Conservation (phyloP, 2,888 invertebrate species). For the Cheilosia pagana region DNA sequence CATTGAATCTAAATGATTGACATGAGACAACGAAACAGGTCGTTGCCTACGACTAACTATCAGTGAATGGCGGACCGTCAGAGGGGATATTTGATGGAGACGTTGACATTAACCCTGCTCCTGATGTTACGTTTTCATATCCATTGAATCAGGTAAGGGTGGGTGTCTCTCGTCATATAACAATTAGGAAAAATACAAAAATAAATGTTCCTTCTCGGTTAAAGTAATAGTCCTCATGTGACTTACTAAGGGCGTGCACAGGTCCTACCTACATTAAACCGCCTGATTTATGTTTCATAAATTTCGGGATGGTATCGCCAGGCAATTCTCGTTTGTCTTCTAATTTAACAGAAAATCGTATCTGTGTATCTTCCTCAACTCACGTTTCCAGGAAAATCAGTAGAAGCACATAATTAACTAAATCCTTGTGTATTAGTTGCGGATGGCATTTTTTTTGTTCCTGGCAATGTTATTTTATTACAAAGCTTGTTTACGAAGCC, state of each 20-base stretch:
- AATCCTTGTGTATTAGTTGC: conserved; percentile 13
- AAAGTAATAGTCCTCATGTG: not conserved
- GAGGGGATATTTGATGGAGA: not conserved
- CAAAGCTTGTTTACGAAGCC: not conserved
- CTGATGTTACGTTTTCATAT: not conserved
- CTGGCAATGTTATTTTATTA: conserved; percentile 23
- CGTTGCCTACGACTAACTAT: conserved; percentile 5
- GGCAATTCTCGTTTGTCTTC: too few species aligned
- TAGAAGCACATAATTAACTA: conserved; percentile 22
- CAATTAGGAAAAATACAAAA: not conserved
- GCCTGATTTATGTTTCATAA: not conserved
- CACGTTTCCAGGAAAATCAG: not conserved
- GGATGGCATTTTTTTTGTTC: conserved; percentile 21
- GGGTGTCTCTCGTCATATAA: not conserved
- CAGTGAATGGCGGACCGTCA: not conserved
- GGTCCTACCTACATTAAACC: not conserved
- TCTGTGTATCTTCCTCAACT: too few species aligned
- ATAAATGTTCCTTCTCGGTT: not conserved
- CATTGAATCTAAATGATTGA: conserved; percentile 13
- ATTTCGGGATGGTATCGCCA: too few species aligned
- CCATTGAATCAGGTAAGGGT: not conserved
- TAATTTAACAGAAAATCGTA: too few species aligned
- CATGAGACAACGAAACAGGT: conserved; percentile 14
- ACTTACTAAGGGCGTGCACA: not conserved
- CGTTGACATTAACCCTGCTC: not conserved